Evolutionary conservation across 2,797 vertebrate species (phyloP), one percentile per base, ranked within the genome.

Genomic region (Glyptemys insculpta): DNA sequence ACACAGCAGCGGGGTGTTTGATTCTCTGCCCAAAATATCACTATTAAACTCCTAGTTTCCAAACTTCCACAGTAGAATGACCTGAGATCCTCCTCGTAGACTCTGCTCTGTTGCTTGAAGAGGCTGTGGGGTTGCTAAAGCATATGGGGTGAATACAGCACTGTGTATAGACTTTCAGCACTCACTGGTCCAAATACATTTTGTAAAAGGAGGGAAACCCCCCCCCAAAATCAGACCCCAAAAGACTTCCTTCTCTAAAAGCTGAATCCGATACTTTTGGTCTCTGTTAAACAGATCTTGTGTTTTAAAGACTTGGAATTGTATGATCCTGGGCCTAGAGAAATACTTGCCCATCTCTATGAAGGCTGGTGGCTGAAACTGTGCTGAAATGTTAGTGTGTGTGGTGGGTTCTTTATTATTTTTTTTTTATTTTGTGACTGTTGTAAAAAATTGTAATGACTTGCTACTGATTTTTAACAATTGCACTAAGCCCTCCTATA

Each of bases 401-500:
- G 89, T 95, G 88, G 31, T 80, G 82, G 53, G 11, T 15, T 47
- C 12, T 18, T 27, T 72, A 41, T 53, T 53, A 10, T 72, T 47
- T 8, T 47, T 23, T 65, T 19, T n/a, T 49, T 8, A 81, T 87
- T 89, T 34, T 9, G 81, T 87, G 44, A 91, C 34, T 90, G 5
- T 21, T 31, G 29, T 11, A 83, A 79, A 85, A 93, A 87, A 86
- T 62, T 89, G 84, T 94, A 85, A 93, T 93, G 41, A 95, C 90
- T 96, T 96, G 92, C 96, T 95, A 97, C 96, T 98, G 95, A 96
- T 81, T 82, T 82, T 85, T 50, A 83, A 91, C 65, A 95, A 79
- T 97, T 97, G 96, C 94, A 97, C 96, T 98, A 97, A 94, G 88
- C 85, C 50, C 44, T 91, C 95, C 95, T 80, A 5, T 65, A 81